Conservation (phyloP, 2,797 vertebrate genomes). For the Catamblyrhynchus diadema region DNA sequence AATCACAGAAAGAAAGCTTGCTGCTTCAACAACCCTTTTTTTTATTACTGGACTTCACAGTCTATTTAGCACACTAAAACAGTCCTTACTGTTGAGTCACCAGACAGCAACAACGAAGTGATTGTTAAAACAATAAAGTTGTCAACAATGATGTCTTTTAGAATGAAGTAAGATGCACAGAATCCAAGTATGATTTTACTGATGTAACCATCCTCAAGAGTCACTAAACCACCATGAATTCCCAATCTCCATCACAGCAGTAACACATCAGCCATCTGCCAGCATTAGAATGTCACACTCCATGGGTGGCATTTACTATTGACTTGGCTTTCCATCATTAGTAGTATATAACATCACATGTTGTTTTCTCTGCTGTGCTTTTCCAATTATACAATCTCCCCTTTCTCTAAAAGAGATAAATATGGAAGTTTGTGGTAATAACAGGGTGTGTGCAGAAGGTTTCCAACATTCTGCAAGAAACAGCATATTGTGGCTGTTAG, state of each 20-base stretch:
- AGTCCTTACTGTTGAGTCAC: neutral
- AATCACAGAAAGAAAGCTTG: neutral
- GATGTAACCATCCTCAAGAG: neutral
- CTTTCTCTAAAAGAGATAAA: neutral
- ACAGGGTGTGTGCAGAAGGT: fast-evolving
- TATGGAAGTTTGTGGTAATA: neutral
- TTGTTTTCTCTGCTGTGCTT: neutral
- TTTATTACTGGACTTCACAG: neutral
- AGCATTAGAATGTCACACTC: neutral
- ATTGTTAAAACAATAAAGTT: neutral
- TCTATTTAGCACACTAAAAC: neutral
- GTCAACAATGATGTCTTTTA: neutral
- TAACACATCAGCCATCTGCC: neutral
- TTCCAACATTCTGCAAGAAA: neutral
- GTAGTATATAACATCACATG: fast-evolving
- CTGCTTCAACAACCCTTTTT: neutral
- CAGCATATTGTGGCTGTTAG: neutral
- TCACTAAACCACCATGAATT: neutral
- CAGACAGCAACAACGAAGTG: neutral
- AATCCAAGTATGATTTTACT: neutral
- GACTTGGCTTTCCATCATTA: neutral
- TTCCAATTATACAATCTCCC: neutral
- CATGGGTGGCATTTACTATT: fast-evolving
- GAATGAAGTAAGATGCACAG: neutral
- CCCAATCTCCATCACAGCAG: fast-evolving